Evolutionary conservation across 2,888 invertebrate genomes (phyloP).

Genomic region (Rhabditoides inermis): DNA sequence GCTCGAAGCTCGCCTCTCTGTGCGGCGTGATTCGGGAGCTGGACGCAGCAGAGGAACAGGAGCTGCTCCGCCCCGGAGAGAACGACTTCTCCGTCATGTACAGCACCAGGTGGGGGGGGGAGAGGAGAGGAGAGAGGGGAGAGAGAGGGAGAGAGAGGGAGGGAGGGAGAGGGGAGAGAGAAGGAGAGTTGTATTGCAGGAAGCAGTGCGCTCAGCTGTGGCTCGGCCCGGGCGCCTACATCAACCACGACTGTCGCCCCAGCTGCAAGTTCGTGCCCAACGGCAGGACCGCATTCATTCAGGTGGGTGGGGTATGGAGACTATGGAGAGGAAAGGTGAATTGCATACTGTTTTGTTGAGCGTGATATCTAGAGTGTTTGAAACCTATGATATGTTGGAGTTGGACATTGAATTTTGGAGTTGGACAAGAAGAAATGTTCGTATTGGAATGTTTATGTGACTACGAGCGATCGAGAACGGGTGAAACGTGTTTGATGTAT

Average conservation of each 20-base stretch:
- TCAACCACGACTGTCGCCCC: conserved; percentile 94
- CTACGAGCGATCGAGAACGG: too few species aligned
- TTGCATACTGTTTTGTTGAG: too few species aligned
- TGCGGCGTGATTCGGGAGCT: conserved; percentile 96
- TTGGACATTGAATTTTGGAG: too few species aligned
- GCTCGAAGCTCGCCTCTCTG: conserved; percentile 86
- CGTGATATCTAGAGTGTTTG: too few species aligned
- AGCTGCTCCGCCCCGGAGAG: conserved; percentile 70
- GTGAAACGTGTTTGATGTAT: too few species aligned
- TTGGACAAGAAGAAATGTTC: too few species aligned
- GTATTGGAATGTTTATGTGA: too few species aligned
- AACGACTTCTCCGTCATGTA: conserved; percentile 99
- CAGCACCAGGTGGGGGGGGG: conserved; percentile 66
- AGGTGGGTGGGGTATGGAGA: too few species aligned
- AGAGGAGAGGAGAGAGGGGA: too few species aligned
- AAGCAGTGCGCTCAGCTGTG: conserved; percentile 98
- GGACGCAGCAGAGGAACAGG: conserved; percentile 82
- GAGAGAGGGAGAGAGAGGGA: too few species aligned
- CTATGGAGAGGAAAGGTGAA: too few species aligned
- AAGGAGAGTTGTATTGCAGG: conserved; percentile 10
- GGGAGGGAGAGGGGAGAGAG: conserved; percentile 53
- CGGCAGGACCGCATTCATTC: conserved; percentile 84
- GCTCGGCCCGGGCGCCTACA: conserved; percentile 97
- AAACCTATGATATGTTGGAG: too few species aligned
- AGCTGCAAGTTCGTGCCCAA: conserved; percentile 97